Evolutionary conservation across 2,888 invertebrate genomes (phyloP).

Genomic region (Cheilosia pagana): DNA sequence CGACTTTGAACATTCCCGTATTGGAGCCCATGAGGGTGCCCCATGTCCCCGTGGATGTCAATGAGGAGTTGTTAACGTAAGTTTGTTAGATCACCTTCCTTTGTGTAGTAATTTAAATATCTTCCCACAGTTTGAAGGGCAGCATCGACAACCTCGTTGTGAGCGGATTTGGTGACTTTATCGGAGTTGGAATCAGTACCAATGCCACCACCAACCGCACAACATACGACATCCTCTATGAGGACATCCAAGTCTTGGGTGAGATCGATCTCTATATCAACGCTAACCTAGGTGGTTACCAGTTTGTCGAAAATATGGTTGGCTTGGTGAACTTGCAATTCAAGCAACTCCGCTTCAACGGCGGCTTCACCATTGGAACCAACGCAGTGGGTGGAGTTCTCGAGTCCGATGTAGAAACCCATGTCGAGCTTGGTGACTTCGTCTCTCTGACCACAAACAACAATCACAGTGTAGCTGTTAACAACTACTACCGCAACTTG

Average conservation of each 20-base stretch:
- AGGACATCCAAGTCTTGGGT: conserved; percentile 76
- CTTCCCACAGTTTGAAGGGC: conserved; percentile 69
- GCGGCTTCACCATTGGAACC: conserved; percentile 22
- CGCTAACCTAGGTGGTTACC: conserved; percentile 32
- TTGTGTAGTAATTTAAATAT: background rate
- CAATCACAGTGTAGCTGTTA: conserved; percentile 76
- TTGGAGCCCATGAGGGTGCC: conserved; percentile 75
- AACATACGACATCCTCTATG: conserved; percentile 76
- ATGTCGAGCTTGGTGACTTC: conserved; percentile 76
- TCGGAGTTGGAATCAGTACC: conserved; percentile 72
- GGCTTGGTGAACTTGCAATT: conserved; percentile 36
- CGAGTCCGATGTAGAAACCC: conserved; percentile 74
- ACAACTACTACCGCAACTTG: conserved; percentile 75
- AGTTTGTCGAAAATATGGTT: conserved; percentile 12
- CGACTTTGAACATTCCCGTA: conserved; percentile 76
- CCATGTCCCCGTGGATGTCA: conserved; percentile 11
- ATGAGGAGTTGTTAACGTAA: conserved; percentile 36
- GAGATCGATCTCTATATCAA: conserved; percentile 55
- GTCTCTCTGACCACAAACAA: conserved; percentile 77
- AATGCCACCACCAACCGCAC: conserved; percentile 70
- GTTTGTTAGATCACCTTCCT: background rate
- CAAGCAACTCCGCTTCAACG: conserved; percentile 9
- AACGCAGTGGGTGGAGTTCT: conserved; percentile 68
- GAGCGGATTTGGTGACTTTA: conserved; percentile 76
- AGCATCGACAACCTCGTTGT: conserved; percentile 77